These are phyloP conservation scores for Celastrina argiolus DNA, from an alignment of 2,888 invertebrate genomes.

Conservation along the genomic window DNA sequence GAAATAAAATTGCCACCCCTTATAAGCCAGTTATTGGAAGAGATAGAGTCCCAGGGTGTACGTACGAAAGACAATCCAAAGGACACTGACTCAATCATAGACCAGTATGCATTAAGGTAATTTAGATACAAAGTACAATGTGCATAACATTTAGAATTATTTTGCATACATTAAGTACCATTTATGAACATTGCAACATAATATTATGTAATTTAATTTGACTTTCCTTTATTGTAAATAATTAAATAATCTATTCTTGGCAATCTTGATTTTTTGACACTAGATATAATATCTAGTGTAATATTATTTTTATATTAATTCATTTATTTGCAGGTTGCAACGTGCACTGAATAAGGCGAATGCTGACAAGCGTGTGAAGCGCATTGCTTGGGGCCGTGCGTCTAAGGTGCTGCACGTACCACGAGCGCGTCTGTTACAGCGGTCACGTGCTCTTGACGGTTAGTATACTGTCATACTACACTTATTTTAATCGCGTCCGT, in stretches of 20 bases:
- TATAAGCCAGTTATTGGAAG: slow-evolving; percentile 46
- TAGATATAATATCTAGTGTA: no score
- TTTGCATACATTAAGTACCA: neutral
- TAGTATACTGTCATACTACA: neutral
- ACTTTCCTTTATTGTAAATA: neutral
- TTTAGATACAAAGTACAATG: neutral
- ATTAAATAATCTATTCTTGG: neutral
- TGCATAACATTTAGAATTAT: neutral
- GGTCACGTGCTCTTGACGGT: slow-evolving; percentile 19
- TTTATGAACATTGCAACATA: neutral
- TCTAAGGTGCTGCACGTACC: slow-evolving; percentile 43
- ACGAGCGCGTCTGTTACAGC: slow-evolving; percentile 39
- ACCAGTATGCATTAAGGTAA: slow-evolving; percentile 48
- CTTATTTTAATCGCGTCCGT: no score
- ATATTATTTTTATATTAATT: neutral
- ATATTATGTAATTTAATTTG: no score
- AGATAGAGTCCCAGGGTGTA: slow-evolving; percentile 44
- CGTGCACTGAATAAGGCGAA: slow-evolving; percentile 35
- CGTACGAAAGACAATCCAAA: slow-evolving; percentile 39
- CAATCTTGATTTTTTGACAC: no score
- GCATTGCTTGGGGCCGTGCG: slow-evolving; percentile 45
- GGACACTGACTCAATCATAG: slow-evolving; percentile 41
- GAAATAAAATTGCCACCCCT: slow-evolving; percentile 49
- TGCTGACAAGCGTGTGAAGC: slow-evolving; percentile 32
- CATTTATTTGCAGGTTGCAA: slow-evolving; percentile 40